A percentile compares a stretch with the other conserved stretches of the same genome.
phyloP scores from a whole-genome alignment of 2,797 vertebrate species.

The Mergus octosetaceus region DNA sequence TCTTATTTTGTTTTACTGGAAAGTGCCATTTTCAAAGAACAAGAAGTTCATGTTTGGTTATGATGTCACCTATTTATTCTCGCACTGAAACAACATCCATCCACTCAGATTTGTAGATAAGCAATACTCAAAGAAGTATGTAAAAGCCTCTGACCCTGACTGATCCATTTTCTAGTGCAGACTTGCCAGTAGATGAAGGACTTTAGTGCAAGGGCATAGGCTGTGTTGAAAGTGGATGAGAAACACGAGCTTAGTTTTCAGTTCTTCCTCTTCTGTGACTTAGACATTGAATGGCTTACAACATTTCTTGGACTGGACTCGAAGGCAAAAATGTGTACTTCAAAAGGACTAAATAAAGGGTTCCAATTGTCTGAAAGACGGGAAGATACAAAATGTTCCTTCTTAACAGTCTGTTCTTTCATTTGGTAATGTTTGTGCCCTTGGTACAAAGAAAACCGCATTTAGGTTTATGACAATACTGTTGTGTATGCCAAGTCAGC shows the following conservation, averaged over 20 bases:
- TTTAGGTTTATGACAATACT: background rate
- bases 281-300: background rate
- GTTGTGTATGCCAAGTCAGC: background rate
- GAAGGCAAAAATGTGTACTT: background rate
- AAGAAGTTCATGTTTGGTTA: background rate
- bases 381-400: background rate
- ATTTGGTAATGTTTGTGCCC: background rate
- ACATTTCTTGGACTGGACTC: background rate
- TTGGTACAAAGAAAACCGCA: background rate
- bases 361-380: background rate
- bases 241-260: background rate
- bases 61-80: background rate
- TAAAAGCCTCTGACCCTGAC: background rate
- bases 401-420: background rate
- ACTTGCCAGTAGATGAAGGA: background rate
- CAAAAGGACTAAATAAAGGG: background rate
- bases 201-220: background rate
- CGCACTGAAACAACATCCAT: background rate
- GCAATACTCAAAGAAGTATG: background rate
- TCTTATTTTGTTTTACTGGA: background rate
- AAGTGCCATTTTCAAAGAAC: background rate
- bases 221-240: background rate
- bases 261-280: background rate
- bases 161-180: background rate
- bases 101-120: background rate